phyloP scores from a whole-genome alignment of 2,113 vertebrate species.

The Mystacornis crossleyi region DNA sequence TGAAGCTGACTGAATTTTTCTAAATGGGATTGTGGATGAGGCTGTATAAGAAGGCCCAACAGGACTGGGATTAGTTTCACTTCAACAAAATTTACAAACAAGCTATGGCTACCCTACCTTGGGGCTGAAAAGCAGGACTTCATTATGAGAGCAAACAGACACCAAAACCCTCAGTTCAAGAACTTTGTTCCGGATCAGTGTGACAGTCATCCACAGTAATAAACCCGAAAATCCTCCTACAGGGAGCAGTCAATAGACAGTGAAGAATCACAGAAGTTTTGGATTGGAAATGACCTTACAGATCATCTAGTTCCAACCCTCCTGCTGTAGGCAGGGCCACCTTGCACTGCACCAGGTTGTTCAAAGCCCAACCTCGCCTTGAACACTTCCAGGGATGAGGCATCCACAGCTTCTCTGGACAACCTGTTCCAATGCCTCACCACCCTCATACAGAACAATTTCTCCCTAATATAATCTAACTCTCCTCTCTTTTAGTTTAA shows the following conservation, averaged over 20 bases:
- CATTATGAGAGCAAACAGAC: not conserved
- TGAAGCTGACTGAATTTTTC: not conserved
- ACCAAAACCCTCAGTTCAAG: not conserved
- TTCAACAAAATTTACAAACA: not conserved
- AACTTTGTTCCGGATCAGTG: not conserved
- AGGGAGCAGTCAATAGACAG: not conserved
- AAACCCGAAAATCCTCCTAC: not conserved
- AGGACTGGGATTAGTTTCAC: not conserved
- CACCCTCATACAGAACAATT: not conserved
- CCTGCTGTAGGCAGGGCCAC: not conserved
- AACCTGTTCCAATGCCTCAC: not conserved
- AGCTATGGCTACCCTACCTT: not conserved
- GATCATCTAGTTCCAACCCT: not conserved
- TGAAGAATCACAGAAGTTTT: not conserved
- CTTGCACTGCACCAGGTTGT: not conserved
- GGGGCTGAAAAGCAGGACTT: not conserved
- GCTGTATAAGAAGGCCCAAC: not conserved
- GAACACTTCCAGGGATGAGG: not conserved
- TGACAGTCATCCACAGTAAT: not conserved
- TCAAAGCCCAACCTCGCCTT: rapidly evolving
- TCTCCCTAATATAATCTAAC: not conserved
- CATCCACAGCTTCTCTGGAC: not conserved
- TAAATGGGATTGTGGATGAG: rapidly evolving
- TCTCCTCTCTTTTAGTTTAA: not conserved
- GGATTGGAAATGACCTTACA: not conserved